Evolutionary conservation across 1,140 invertebrate genomes (phyloP).

Genomic region (Cotesia vestalis): DNA sequence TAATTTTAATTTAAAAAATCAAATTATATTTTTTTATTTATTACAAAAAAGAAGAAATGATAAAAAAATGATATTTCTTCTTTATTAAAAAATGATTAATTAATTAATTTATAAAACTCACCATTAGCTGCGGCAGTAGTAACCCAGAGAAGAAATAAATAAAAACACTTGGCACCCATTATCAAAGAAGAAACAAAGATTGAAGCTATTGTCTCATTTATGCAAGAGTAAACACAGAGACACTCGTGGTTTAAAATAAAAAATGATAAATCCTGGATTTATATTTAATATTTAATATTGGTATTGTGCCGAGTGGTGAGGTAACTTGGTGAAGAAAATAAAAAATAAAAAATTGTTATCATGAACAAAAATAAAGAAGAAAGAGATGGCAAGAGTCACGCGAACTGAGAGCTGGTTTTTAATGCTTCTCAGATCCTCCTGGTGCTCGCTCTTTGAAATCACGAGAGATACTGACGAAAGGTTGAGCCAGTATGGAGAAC

Average conservation of each 20-base stretch:
- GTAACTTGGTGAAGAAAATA: neutral
- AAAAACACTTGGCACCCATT: conserved; percentile 43
- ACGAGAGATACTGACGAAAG: conserved; percentile 27
- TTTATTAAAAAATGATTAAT: too few species aligned
- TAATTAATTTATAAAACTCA: conserved; percentile 41
- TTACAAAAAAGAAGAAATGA: too few species aligned
- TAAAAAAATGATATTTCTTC: too few species aligned
- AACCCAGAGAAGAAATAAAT: conserved; percentile 50
- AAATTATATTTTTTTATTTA: too few species aligned
- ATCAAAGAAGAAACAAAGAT: conserved; percentile 6
- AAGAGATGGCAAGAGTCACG: conserved; percentile 20
- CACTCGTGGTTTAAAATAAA: too few species aligned
- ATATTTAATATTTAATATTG: too few species aligned
- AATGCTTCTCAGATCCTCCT: neutral
- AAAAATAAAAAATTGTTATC: neutral
- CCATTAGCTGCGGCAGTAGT: conserved; percentile 51
- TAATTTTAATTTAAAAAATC: too few species aligned
- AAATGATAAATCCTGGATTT: too few species aligned
- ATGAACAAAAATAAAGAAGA: neutral
- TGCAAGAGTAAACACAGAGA: neutral
- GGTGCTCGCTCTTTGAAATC: conserved; percentile 23
- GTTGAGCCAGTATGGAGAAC: neutral
- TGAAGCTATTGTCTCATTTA: conserved; percentile 19
- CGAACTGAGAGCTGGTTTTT: neutral
- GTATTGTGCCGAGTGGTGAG: neutral